These are phyloP conservation scores for Monopterus albus DNA, from an alignment of 2,113 vertebrate genomes.

Conservation along the genomic window DNA sequence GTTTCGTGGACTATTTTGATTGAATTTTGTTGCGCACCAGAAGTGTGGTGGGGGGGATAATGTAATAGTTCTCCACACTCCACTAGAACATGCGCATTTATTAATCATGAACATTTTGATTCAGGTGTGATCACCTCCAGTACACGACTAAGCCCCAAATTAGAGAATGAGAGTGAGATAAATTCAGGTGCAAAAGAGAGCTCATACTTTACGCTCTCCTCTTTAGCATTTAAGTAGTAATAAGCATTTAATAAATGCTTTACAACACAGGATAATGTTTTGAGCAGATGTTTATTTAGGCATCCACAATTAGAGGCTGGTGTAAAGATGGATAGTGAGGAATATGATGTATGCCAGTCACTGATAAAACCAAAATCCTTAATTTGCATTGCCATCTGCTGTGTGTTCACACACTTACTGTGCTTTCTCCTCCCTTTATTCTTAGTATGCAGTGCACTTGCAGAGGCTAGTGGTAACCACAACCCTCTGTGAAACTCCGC, in stretches of 20 bases:
- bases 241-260: neutral
- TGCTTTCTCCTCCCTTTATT: constrained; percentile 44
- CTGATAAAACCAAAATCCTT: constrained; percentile 54
- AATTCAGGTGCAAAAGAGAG: neutral
- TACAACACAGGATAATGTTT: neutral
- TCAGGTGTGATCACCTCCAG: neutral
- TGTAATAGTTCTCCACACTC: neutral
- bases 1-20: neutral
- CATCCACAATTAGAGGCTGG: neutral
- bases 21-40: neutral
- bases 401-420: constrained; percentile 59
- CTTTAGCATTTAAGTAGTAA: neutral
- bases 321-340: neutral
- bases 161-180: neutral
- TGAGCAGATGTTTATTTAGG: neutral
- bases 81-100: neutral
- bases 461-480: constrained; percentile 34
- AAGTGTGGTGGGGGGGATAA: neutral
- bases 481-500: constrained; percentile 38
- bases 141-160: neutral
- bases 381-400: constrained; percentile 76
- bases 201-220: neutral
- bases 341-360: constrained; percentile 22
- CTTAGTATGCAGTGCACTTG: constrained; percentile 54
- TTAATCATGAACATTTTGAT: neutral